These are phyloP conservation scores for Linepithema humile DNA, from an alignment of 1,140 invertebrate species.

Conservation along the genomic window DNA sequence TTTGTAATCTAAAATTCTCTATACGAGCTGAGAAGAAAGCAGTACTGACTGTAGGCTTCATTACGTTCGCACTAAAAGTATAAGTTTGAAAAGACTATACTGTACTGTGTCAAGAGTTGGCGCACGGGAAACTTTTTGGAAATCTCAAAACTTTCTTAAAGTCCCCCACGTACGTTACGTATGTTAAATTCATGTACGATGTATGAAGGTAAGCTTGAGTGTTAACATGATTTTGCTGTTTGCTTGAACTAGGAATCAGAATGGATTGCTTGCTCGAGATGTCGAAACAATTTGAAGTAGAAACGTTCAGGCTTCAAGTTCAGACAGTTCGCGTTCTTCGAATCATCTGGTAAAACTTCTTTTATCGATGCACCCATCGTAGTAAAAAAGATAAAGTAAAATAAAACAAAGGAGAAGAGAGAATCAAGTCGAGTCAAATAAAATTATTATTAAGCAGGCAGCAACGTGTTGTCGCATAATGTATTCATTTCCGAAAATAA, in stretches of 20 bases:
- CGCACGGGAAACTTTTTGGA: not conserved
- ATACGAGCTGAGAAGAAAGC: not conserved
- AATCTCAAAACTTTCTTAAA: not conserved
- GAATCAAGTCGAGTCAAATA: not conserved
- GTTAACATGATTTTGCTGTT: not conserved
- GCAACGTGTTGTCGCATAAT: not conserved
- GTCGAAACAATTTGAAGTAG: constrained; percentile 1
- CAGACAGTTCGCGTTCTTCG: not conserved
- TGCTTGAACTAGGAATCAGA: not conserved
- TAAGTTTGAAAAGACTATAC: not conserved
- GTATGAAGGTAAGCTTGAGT: not conserved
- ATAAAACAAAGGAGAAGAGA: constrained; percentile 48
- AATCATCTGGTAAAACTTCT: not conserved
- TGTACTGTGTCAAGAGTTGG: not conserved
- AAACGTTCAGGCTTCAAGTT: not conserved
- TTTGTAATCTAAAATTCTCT: not conserved
- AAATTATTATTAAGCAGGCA: constrained; percentile 31
- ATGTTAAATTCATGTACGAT: not conserved
- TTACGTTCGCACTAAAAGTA: not conserved
- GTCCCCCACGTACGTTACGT: no score
- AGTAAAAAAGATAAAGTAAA: not conserved
- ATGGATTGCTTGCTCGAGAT: not conserved
- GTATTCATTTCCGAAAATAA: not conserved
- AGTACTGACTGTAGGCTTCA: not conserved
- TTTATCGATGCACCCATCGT: not conserved